Base-by-base conservation (phyloP, 1,140 invertebrate genomes). In the Nasonia giraulti region DNA sequence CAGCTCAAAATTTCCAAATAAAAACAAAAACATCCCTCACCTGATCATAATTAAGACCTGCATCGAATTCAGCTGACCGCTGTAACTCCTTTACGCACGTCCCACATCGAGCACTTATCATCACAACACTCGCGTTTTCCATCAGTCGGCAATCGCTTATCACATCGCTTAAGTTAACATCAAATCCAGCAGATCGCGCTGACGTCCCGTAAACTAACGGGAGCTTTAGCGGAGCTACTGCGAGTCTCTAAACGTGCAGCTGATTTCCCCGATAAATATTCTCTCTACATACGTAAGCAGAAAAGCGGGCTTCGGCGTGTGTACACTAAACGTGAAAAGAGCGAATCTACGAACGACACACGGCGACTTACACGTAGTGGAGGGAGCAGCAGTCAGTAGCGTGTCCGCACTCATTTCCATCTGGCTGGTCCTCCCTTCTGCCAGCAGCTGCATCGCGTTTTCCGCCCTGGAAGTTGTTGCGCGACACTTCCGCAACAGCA, bases 241-340 rank as follows among this genome's bases (percentile, higher is more conserved):
- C 7, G 55, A 62, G 55, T 62, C 55, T 62, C 75, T 7, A 77
- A 75, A 2, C 50, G 47, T 77, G 74, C 82, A 83, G 82, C 75
- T 83, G 75, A 77, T 83, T 71, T 82, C 37, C 40, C 17, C 8
- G 55, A 81, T 69, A 37, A 71, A 76, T 76, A 68, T 77, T 83
- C 31, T 37, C 33, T 37, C 37, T 44, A 75, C 8, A 37, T 40
- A 77, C 73, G 74, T 83, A 66, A 83, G 73, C 74, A 83, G 55
- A 77, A 83, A 76, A 77, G 73, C 73, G 37, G 33, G 0, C 73
- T 12, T 17, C 17, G 10, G 11, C 71, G 71, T 37, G 27, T 17
- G 71, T 12, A 17, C 14, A 27, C 27, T 27, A 27, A 17, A 40
- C 14, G 8, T 44, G 14, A 20, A n/a, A 14, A 20, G 27, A 37